A percentile compares a stretch with the other conserved stretches of the same genome.
These are phyloP conservation scores for Planococcus citri DNA, from an alignment of 1,140 invertebrate genomes.

Conservation along the genomic window DNA sequence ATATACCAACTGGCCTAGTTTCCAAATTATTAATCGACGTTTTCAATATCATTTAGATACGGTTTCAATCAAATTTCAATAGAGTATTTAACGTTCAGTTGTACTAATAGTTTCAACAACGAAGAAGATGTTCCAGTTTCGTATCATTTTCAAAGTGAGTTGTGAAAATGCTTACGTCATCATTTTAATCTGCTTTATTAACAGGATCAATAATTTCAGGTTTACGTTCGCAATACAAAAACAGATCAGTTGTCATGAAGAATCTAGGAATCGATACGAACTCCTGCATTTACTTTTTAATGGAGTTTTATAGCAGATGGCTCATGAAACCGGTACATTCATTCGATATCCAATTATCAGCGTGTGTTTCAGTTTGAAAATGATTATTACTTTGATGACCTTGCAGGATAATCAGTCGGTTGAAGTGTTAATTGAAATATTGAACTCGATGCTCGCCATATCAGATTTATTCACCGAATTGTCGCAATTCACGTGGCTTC, in stretches of 20 bases:
- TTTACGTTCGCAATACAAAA: background rate
- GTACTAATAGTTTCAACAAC: background rate
- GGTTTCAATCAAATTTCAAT: constrained; percentile 10
- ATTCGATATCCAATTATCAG: no score
- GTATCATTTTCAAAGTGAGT: background rate
- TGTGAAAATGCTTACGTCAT: background rate
- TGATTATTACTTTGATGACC: background rate
- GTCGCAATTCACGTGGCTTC: constrained; percentile 58
- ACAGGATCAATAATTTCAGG: background rate
- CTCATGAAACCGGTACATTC: background rate
- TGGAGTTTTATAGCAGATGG: background rate
- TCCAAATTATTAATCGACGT: background rate
- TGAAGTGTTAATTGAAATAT: constrained; percentile 34
- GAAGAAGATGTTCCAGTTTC: constrained; percentile 9
- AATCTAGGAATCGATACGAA: background rate
- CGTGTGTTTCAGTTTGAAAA: no score
- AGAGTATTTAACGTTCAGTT: background rate
- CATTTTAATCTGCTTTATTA: background rate
- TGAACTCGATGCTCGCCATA: constrained; percentile 47
- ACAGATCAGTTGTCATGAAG: background rate
- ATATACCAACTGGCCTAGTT: no score
- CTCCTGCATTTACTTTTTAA: constrained; percentile 12
- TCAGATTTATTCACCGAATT: constrained; percentile 59
- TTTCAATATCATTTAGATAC: background rate
- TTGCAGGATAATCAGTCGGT: background rate